Evolutionary conservation across 2,113 vertebrate species (phyloP).

Genomic region (Machaerirhynchus nigripectus): DNA sequence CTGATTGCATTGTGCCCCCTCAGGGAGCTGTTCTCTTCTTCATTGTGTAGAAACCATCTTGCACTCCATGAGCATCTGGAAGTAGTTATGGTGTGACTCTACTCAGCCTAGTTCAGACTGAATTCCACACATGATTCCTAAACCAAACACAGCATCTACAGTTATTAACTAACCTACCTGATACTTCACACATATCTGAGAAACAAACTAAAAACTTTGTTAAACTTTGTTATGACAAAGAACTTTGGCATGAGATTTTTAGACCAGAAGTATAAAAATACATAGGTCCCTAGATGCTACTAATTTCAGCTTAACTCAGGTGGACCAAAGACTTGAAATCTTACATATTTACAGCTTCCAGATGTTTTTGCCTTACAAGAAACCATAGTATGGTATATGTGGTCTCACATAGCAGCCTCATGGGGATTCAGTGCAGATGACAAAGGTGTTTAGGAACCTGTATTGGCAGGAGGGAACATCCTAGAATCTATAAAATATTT

Average conservation of each 20-base stretch:
- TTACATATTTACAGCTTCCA: slow-evolving; percentile 9
- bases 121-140: background rate
- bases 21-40: background rate
- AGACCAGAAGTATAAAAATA: background rate
- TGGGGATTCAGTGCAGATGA: background rate
- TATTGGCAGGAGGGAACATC: background rate
- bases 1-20: background rate
- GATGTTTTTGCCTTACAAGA: background rate
- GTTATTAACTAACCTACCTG: background rate
- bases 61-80: background rate
- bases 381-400: background rate
- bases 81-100: background rate
- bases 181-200: background rate
- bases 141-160: background rate
- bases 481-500: background rate
- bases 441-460: background rate
- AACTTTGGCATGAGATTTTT: background rate
- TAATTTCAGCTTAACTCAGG: background rate
- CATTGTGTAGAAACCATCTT: background rate
- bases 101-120: background rate
- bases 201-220: background rate
- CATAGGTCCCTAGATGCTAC: background rate
- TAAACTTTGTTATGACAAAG: background rate
- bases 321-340: background rate
- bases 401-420: background rate